Base-by-base conservation (phyloP, 2,113 vertebrate genomes). In the Heterochromis multidens region DNA sequence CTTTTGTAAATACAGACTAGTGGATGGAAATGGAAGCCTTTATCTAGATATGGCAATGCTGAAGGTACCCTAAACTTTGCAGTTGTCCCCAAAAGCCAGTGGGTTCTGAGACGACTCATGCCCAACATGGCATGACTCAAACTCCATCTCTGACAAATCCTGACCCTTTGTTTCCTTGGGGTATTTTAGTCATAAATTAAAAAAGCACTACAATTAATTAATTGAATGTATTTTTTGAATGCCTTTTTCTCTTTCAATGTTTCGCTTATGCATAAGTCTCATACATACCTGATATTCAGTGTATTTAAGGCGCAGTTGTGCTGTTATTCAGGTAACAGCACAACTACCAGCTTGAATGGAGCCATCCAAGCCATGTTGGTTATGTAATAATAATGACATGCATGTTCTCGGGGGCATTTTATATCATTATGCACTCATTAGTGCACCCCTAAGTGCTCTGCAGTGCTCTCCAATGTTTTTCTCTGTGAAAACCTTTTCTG, bases 391-490 rank as follows among this genome's bases (percentile, higher is more conserved):
- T 74, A 84, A 87, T 82, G 17, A 57, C 67, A 77, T 83, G 70
- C 49, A 4, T 80, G 19, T 82, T 89, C 82, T 90, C 7, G 2
- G 54, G 70, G 84, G 25, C 60, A 29, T 82, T 89, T 85, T 54
- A 60, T 84, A 29, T 82, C 65, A 91, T 88, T 72, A 81, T 86
- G 80, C 40, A 31, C 59, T 90, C 76, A 86, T 90, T 82, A 83
- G 60, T 25, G 9, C 54, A 74, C 63, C 21, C 14, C 77, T 67
- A 14, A 80, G 74, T 43, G 59, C 78, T 88, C 29, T 58, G 29
- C 35, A 56, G 62, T 72, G 59, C 23, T 11, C 25, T 17, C 43
- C 67, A 31, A 74, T 52, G 43, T 11, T 79, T 87, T 62, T 84
- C 16, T 81, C 33, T 79, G 40, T 35, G 33, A 83, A 83, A 40